phyloP scores from a whole-genome alignment of 2,888 invertebrate genomes.

The Aphelenchoides bicaudatus region DNA sequence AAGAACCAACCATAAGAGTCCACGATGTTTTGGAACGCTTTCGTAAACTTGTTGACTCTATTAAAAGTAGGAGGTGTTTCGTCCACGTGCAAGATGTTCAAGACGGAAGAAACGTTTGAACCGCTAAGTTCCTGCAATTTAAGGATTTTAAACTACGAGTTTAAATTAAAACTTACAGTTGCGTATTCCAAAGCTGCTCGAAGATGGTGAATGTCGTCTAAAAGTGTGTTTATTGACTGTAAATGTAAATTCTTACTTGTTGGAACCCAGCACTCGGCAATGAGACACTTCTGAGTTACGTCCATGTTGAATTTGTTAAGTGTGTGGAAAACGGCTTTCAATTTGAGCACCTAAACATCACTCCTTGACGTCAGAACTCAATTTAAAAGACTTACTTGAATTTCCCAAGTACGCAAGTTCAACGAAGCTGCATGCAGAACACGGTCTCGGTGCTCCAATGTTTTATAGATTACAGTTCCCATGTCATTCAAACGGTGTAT shows the following conservation, averaged over 20 bases:
- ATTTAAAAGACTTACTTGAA: constrained; percentile 67
- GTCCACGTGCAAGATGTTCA: constrained; percentile 81
- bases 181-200: constrained; percentile 80
- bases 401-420: constrained; percentile 93
- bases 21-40: constrained; percentile 76
- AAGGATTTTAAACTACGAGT: not conserved
- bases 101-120: constrained; percentile 87
- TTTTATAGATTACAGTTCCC: constrained; percentile 87
- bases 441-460: constrained; percentile 92
- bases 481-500: constrained; percentile 95
- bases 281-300: constrained; percentile 95
- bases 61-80: constrained; percentile 88
- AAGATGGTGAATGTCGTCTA: constrained; percentile 79
- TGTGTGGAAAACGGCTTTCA: constrained; percentile 96
- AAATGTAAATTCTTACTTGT: too few relatives aligned
- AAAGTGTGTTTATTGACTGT: too few relatives aligned
- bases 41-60: constrained; percentile 90
- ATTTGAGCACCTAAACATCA: constrained; percentile 74
- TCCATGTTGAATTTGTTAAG: constrained; percentile 96
- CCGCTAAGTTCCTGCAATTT: constrained; percentile 78
- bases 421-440: constrained; percentile 93
- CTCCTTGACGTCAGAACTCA: constrained; percentile 1
- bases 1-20: constrained; percentile 61
- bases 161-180: constrained; percentile 69
- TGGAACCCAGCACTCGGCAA: constrained; percentile 96